Evolutionary conservation across 2,888 invertebrate genomes (phyloP).

Genomic region (Aromia moschata): DNA sequence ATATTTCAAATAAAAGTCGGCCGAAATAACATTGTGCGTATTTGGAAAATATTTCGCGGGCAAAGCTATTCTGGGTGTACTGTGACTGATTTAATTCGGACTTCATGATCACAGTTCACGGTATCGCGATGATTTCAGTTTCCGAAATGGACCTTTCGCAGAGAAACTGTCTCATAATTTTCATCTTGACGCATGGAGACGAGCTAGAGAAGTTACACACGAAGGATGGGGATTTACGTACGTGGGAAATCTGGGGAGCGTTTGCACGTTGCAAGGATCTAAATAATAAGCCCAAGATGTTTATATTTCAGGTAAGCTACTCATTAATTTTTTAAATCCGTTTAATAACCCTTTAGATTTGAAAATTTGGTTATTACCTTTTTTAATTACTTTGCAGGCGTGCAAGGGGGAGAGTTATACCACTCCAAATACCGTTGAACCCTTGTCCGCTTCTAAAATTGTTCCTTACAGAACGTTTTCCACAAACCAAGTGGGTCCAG

Average conservation of each 20-base stretch:
- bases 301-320: slow-evolving; percentile 56
- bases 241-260: slow-evolving; percentile 48
- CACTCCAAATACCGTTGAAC: slow-evolving; percentile 23
- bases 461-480: slow-evolving; percentile 21
- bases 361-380: slow-evolving; percentile 7
- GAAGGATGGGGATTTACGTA: slow-evolving; percentile 41
- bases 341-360: no score
- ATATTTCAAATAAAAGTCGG: no score
- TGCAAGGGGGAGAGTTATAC: slow-evolving; percentile 52
- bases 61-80: no score
- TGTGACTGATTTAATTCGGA: no score
- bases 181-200: slow-evolving; percentile 55
- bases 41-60: no score
- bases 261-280: slow-evolving; percentile 47
- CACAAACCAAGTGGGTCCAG: slow-evolving; percentile 35
- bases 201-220: slow-evolving; percentile 46
- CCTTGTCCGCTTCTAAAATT: slow-evolving; percentile 3
- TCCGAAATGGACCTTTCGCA: slow-evolving; percentile 41
- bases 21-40: no score
- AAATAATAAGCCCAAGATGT: slow-evolving; percentile 56
- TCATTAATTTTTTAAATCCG: no score
- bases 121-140: slow-evolving; percentile 38
- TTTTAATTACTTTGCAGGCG: slow-evolving; percentile 47
- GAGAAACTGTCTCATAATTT: slow-evolving; percentile 53
- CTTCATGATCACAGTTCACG: background rate